Evolutionary conservation across 2,888 invertebrate genomes (phyloP), one percentile per base, ranked within the genome.

Genomic region (Brachyptera risi): DNA sequence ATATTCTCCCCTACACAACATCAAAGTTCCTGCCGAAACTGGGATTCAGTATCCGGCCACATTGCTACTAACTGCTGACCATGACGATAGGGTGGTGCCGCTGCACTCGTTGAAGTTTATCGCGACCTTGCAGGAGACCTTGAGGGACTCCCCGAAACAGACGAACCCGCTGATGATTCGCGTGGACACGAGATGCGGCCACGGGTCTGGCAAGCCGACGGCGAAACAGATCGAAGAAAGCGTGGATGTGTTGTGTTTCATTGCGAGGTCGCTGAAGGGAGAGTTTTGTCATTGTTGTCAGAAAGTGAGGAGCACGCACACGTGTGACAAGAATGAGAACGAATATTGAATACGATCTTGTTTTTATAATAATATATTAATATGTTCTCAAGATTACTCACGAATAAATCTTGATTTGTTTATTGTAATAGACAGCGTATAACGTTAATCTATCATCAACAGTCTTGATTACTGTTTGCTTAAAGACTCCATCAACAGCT

Each of bases 21-120:
- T 82, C 42, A 63, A 65, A 19, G 66, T 73, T 13, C 76, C 77
- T 2, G 44, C 59, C 4, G 54, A 47, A 1, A 56, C 51, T 23
- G 47, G 23, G 9, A 63, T 61, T 1, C 75, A 79, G 70, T 83
- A 79, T 72, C 83, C 83, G 2, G 71, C 81, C 23, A 73, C 75
- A 2, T 71, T 83, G 42, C 70, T 83, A 57, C 67, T 79, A 63
- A 81, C 81, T 11, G 80, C 77, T 17, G 82, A 83, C 69, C 82
- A 83, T 67, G 82, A 83, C 69, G 81, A 83, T 69, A 71, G 82
- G 50, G 83, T 84, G 47, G 81, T 82, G 13, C 82, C 83, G n/a
- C 72, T 78, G 56, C 83, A 84, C 69, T 80, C 82, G 1, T 74
- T 80, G 59, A 83, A 83, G 69, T 80, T 76, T 68, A 78, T 80